These are phyloP conservation scores for Orthosia gothica DNA, from an alignment of 2,888 invertebrate genomes.

Conservation along the genomic window DNA sequence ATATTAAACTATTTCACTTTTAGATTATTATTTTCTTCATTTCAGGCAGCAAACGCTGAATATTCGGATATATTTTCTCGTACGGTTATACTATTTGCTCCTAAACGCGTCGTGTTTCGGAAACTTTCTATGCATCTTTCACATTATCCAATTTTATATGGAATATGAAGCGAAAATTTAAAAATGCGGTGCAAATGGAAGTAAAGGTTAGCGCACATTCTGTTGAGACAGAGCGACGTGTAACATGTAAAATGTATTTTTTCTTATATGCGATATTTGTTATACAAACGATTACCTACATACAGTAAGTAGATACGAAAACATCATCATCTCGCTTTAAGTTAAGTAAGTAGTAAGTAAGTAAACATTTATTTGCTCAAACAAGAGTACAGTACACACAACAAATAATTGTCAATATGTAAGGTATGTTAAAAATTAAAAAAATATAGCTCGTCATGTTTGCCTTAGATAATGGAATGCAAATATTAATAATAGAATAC, in stretches of 20 bases:
- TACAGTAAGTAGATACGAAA: neutral
- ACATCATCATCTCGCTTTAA: neutral
- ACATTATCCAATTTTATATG: slow-evolving; percentile 56
- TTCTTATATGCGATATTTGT: neutral
- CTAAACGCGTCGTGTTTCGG: slow-evolving; percentile 55
- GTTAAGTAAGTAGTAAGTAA: too few relatives aligned
- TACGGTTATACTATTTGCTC: slow-evolving; percentile 36
- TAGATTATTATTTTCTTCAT: slow-evolving; percentile 22
- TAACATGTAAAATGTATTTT: neutral
- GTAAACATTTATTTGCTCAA: too few relatives aligned
- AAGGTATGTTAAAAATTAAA: too few relatives aligned
- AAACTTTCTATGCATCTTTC: slow-evolving; percentile 58
- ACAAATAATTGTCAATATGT: too few relatives aligned
- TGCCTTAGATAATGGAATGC: too few relatives aligned
- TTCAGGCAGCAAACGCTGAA: slow-evolving; percentile 4
- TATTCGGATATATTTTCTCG: slow-evolving; percentile 28
- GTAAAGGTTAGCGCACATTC: slow-evolving; percentile 69
- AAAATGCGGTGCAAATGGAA: slow-evolving; percentile 71
- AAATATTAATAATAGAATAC: too few relatives aligned
- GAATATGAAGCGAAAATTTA: slow-evolving; percentile 62
- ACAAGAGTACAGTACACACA: too few relatives aligned
- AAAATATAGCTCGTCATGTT: too few relatives aligned
- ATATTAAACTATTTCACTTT: slow-evolving; percentile 6
- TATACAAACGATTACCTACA: neutral
- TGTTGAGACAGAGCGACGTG: neutral